Evolutionary conservation across 2,113 vertebrate species (phyloP).

Genomic region (Tragulus kanchil): DNA sequence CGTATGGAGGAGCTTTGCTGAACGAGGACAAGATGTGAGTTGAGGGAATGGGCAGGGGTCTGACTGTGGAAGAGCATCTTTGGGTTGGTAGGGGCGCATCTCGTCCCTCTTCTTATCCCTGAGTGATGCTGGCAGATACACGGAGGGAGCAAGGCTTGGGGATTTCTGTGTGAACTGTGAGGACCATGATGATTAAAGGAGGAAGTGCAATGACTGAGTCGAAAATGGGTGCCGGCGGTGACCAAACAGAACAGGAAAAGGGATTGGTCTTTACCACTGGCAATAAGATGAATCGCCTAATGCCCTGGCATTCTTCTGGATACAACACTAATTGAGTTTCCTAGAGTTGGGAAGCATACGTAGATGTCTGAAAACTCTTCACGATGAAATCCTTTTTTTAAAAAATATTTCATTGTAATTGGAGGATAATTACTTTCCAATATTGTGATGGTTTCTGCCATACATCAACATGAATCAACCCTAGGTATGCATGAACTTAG

Average conservation of each 20-base stretch:
- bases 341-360: rapidly evolving
- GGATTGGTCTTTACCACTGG: background rate
- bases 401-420: background rate
- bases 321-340: background rate
- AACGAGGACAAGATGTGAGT: slow-evolving; percentile 90
- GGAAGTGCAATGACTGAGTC: rapidly evolving
- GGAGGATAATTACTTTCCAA: background rate
- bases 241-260: background rate
- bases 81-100: background rate
- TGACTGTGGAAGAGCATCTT: rapidly evolving
- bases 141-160: background rate
- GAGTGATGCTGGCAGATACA: rapidly evolving
- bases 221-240: background rate
- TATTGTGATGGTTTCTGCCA: background rate
- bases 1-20: slow-evolving; percentile 86
- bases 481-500: background rate
- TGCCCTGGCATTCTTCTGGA: background rate
- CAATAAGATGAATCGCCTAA: background rate
- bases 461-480: background rate
- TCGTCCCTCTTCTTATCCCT: background rate
- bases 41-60: rapidly evolving
- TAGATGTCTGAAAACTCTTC: background rate
- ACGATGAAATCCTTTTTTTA: background rate
- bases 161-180: background rate
- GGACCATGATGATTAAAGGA: background rate